phyloP scores from a whole-genome alignment of 2,113 vertebrate species.

The Abramis brama region DNA sequence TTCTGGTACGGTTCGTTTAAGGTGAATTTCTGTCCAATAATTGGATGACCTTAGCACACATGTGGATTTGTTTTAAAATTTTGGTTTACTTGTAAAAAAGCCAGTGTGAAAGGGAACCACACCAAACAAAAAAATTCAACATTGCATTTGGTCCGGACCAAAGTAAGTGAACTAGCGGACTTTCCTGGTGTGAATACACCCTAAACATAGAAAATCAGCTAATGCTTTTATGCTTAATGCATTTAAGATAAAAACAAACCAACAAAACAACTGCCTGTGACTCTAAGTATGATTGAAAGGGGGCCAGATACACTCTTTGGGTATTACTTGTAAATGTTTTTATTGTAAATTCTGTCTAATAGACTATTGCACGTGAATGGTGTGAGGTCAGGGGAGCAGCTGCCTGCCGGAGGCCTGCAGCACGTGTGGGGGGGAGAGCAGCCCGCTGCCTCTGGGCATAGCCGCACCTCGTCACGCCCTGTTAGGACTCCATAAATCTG shows the following conservation, averaged over 20 bases:
- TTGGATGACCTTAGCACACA: too few relatives aligned
- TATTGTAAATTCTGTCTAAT: neutral
- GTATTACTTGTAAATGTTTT: neutral
- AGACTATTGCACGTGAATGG: neutral
- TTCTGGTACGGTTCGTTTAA: too few relatives aligned
- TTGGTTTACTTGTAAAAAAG: too few relatives aligned
- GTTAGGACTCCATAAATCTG: slow-evolving; percentile 74
- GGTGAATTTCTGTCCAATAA: too few relatives aligned
- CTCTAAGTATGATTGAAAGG: neutral
- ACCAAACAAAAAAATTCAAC: too few relatives aligned
- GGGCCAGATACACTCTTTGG: neutral
- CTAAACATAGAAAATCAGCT: neutral
- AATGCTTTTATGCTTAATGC: slow-evolving; percentile 3
- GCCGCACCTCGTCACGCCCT: slow-evolving; percentile 68
- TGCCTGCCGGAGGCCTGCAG: slow-evolving; percentile 7
- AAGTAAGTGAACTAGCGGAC: too few relatives aligned
- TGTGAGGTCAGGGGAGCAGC: slow-evolving; percentile 14
- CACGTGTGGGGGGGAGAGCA: slow-evolving; percentile 37
- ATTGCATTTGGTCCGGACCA: too few relatives aligned
- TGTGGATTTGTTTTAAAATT: too few relatives aligned
- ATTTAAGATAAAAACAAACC: neutral
- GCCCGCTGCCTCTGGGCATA: slow-evolving; percentile 53
- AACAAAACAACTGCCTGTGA: neutral
- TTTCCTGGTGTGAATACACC: too few relatives aligned
- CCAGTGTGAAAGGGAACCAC: too few relatives aligned